A percentile compares a stretch with the other conserved stretches of the same genome.
phyloP scores from a whole-genome alignment of 2,888 invertebrate species.

The Coleophora flavipennella region DNA sequence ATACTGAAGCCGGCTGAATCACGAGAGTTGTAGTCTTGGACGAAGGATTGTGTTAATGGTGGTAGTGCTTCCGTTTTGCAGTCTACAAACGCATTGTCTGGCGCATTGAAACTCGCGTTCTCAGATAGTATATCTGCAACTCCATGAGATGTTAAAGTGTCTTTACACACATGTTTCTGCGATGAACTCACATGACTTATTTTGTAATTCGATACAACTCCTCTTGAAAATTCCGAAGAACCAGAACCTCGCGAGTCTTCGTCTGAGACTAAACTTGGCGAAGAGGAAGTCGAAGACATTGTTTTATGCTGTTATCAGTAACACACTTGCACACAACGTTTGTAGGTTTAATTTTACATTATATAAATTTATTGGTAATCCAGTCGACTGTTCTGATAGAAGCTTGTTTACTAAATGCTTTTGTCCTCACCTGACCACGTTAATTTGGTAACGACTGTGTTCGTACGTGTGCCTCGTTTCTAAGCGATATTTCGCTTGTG shows the following conservation, averaged over 20 bases:
- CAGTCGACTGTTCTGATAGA: slow-evolving; percentile 50
- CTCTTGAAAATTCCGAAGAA: slow-evolving; percentile 37
- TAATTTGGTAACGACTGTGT: slow-evolving; percentile 67
- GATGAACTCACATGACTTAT: slow-evolving; percentile 6
- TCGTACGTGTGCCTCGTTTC: slow-evolving; percentile 51
- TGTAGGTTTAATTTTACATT: slow-evolving; percentile 15
- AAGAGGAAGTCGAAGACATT: slow-evolving; percentile 49
- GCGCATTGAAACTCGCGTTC: slow-evolving; percentile 31
- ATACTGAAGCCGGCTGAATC: slow-evolving; percentile 65
- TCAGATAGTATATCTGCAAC: slow-evolving; percentile 59
- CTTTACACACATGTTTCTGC: slow-evolving; percentile 23
- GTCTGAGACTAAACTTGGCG: slow-evolving; percentile 43
- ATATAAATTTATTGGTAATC: slow-evolving; percentile 23
- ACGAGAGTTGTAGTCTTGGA: slow-evolving; percentile 63
- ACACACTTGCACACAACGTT: slow-evolving; percentile 12
- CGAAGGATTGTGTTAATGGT: slow-evolving; percentile 41
- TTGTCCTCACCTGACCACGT: slow-evolving; percentile 64
- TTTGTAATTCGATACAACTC: slow-evolving; percentile 25
- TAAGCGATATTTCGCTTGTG: slow-evolving; percentile 42
- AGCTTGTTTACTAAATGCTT: slow-evolving; percentile 65
- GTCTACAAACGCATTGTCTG: slow-evolving; percentile 38
- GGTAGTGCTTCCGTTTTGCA: slow-evolving; percentile 44
- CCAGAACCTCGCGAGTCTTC: slow-evolving; percentile 39
- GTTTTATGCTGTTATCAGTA: slow-evolving; percentile 1
- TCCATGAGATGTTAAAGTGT: slow-evolving; percentile 45